phyloP scores from a whole-genome alignment of 1,140 invertebrate species.

The Propsilocerus akamusi region DNA sequence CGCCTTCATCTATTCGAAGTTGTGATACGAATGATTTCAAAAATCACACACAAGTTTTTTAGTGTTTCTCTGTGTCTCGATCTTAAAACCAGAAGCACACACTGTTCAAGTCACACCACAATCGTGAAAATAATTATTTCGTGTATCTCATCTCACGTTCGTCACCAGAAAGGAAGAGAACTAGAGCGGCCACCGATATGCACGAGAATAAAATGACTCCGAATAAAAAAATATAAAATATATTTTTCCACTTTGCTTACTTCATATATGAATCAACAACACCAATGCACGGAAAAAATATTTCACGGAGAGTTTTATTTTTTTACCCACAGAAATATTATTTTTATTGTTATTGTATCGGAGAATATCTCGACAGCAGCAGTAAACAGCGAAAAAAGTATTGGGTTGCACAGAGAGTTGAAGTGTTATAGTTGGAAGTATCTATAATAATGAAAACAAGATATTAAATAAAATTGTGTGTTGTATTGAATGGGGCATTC shows the following conservation, averaged over 20 bases:
- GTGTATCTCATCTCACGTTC: neutral
- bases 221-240: too few relatives aligned
- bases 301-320: too few relatives aligned
- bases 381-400: neutral
- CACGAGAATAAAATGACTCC: neutral
- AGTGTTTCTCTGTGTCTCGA: too few relatives aligned
- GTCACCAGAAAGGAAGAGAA: neutral
- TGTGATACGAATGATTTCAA: neutral
- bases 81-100: too few relatives aligned
- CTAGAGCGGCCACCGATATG: too few relatives aligned
- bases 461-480: neutral
- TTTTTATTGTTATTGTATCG: neutral
- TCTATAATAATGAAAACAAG: slow-evolving; percentile 4
- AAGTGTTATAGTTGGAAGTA: slow-evolving; percentile 3
- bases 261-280: neutral
- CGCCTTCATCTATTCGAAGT: slow-evolving; percentile 1
- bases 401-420: neutral
- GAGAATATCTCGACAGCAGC: neutral
- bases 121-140: neutral
- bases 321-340: neutral
- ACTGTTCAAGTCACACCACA: too few relatives aligned
- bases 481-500: slow-evolving; percentile 1
- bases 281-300: neutral
- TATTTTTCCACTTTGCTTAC: neutral
- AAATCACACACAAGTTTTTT: too few relatives aligned